Conservation (phyloP, 1,140 invertebrate species). For the Hyles euphorbiae region DNA sequence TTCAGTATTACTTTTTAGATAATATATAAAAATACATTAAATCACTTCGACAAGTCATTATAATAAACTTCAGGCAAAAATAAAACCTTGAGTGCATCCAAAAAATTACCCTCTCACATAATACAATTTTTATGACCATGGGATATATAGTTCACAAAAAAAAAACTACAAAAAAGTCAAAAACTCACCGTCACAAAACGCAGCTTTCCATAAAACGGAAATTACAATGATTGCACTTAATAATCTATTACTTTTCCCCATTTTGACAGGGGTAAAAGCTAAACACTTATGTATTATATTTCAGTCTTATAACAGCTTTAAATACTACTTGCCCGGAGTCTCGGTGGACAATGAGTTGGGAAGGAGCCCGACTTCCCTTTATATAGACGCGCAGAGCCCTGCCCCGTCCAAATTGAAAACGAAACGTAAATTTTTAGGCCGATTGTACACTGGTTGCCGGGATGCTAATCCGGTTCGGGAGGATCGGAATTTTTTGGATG, state of each 20-base stretch:
- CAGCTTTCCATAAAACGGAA: conserved; percentile 62
- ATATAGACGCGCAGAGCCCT: conserved; percentile 41
- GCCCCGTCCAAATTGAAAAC: conserved; percentile 10
- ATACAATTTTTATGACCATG: too few species aligned
- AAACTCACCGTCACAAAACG: conserved; percentile 46
- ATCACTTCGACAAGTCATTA: too few species aligned
- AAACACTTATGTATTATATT: conserved; percentile 21
- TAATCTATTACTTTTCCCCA: conserved; percentile 59
- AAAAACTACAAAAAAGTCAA: conserved; percentile 10
- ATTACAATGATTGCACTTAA: conserved; percentile 53
- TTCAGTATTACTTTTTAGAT: too few species aligned
- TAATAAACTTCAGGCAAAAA: too few species aligned
- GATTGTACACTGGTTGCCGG: not conserved
- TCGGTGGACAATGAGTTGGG: conserved; percentile 45
- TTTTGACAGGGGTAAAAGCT: conserved; percentile 44
- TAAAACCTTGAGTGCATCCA: too few species aligned
- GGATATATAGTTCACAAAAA: not conserved
- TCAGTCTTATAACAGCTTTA: conserved; percentile 49
- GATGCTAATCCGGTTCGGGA: not conserved
- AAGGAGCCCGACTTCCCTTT: conserved; percentile 20
- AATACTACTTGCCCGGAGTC: conserved; percentile 42
- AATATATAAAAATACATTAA: too few species aligned
- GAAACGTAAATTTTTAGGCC: conserved; percentile 6
- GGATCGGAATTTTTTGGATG: too few species aligned
- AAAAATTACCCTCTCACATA: too few species aligned